These are phyloP conservation scores for Sinocyclocheilus anophthalmus DNA, from an alignment of 2,113 vertebrate genomes.

Conservation along the genomic window DNA sequence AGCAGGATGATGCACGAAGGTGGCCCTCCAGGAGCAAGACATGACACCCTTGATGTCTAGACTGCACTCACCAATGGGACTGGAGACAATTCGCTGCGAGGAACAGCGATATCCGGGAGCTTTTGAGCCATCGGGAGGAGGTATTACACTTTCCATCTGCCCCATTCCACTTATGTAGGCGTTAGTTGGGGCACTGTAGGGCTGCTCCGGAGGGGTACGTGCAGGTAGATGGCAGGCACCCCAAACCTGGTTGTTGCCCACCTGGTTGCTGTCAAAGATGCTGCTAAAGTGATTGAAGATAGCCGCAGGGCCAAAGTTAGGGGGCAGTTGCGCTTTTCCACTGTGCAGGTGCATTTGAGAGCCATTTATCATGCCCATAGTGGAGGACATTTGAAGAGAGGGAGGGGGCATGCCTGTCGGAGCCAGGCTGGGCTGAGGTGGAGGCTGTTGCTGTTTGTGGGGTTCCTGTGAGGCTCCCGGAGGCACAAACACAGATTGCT, in stretches of 20 bases:
- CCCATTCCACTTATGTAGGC: conserved; percentile 88
- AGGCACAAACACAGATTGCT: conserved; percentile 92
- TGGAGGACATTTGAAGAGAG: conserved; percentile 87
- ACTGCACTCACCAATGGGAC: conserved; percentile 84
- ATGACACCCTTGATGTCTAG: background rate
- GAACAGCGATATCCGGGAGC: conserved; percentile 93
- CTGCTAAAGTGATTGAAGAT: conserved; percentile 97
- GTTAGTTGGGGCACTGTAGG: conserved; percentile 83
- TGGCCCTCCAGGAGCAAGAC: background rate
- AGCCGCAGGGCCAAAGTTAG: conserved; percentile 88
- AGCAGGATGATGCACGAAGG: background rate
- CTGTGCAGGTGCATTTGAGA: conserved; percentile 93
- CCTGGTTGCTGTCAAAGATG: conserved; percentile 94
- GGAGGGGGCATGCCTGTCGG: conserved; percentile 71
- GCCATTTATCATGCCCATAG: conserved; percentile 91
- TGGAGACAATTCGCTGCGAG: conserved; percentile 90
- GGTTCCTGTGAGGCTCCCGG: conserved; percentile 73
- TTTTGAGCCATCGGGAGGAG: conserved; percentile 90
- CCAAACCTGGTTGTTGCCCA: conserved; percentile 94
- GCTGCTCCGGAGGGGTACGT: conserved; percentile 87
- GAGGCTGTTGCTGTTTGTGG: conserved; percentile 68
- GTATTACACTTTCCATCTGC: conserved; percentile 89
- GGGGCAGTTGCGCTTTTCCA: conserved; percentile 89
- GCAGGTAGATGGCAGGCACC: conserved; percentile 88
- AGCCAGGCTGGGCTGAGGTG: conserved; percentile 81